These are phyloP conservation scores for Leptoclinus maculatus DNA, from an alignment of 2,797 vertebrate species.

Conservation along the genomic window DNA sequence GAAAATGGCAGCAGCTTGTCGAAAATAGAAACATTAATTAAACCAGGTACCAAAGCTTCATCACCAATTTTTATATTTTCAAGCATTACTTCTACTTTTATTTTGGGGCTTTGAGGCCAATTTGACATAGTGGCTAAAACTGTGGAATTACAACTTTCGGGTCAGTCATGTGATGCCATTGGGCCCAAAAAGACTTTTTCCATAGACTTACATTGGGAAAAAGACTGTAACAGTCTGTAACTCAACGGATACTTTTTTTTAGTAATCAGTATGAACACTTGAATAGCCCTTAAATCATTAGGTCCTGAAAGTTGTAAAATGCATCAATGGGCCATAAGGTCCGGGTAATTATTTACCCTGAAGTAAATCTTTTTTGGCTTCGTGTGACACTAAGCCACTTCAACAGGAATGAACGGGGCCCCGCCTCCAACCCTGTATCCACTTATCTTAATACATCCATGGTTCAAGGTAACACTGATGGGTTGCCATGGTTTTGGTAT, in stretches of 20 bases:
- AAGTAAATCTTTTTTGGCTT: not conserved
- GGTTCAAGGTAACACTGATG: conserved; percentile 76
- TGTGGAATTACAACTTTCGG: not conserved
- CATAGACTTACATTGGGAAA: not conserved
- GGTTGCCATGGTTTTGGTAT: conserved; percentile 81
- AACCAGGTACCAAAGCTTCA: not conserved
- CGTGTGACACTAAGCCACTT: not conserved
- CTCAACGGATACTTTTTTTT: not conserved
- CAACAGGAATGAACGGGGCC: not conserved
- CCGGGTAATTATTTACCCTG: not conserved
- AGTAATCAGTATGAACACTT: not conserved
- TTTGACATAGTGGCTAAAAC: not conserved
- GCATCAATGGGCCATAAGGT: not conserved
- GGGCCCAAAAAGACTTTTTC: not conserved
- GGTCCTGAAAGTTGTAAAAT: not conserved
- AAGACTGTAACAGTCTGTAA: not conserved
- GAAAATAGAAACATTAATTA: not conserved
- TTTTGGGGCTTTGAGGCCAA: not conserved
- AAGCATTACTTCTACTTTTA: not conserved
- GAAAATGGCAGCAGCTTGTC: not conserved
- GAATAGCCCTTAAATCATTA: not conserved
- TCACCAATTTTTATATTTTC: not conserved
- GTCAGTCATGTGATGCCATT: not conserved
- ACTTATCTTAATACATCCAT: not conserved
- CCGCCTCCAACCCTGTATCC: not conserved